A percentile compares a stretch with the other conserved stretches of the same genome.
Conservation (phyloP, 2,888 invertebrate genomes). For the Apodemia mormo region DNA sequence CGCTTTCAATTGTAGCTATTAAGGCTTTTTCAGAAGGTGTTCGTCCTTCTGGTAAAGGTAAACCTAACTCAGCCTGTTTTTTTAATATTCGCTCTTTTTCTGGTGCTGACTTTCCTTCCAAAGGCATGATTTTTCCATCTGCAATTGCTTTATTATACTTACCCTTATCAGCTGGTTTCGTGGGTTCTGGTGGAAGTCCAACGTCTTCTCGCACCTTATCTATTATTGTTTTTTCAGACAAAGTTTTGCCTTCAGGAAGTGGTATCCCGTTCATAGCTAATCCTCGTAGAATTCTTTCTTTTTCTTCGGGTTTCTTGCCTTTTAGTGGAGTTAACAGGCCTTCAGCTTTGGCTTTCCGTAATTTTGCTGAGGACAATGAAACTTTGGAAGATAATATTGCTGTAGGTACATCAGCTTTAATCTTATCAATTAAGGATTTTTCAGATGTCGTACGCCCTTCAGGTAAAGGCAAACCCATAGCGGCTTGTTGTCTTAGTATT, state of each 20-base stretch:
- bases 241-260: slow-evolving; percentile 36
- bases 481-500: slow-evolving; percentile 37
- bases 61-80: slow-evolving; percentile 22
- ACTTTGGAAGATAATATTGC: slow-evolving; percentile 32
- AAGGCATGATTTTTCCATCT: slow-evolving; percentile 42
- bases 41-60: slow-evolving; percentile 29
- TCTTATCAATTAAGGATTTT: slow-evolving; percentile 36
- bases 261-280: slow-evolving; percentile 34
- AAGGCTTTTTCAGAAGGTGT: slow-evolving; percentile 29
- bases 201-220: slow-evolving; percentile 42
- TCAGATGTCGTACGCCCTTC: slow-evolving; percentile 37
- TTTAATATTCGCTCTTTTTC: slow-evolving; percentile 35
- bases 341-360: slow-evolving; percentile 22
- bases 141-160: slow-evolving; percentile 36
- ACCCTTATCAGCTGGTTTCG: slow-evolving; percentile 31
- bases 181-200: slow-evolving; percentile 44
- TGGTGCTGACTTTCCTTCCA: slow-evolving; percentile 43
- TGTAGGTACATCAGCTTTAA: slow-evolving; percentile 36
- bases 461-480: slow-evolving; percentile 33
- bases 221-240: slow-evolving; percentile 43
- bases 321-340: slow-evolving; percentile 38
- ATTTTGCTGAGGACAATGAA: background rate
- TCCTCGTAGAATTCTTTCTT: slow-evolving; percentile 33
- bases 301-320: slow-evolving; percentile 35
- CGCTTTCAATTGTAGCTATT: slow-evolving; percentile 22